Evolutionary conservation across 1,140 invertebrate species (phyloP).

Genomic region (Onthophagus taurus): DNA sequence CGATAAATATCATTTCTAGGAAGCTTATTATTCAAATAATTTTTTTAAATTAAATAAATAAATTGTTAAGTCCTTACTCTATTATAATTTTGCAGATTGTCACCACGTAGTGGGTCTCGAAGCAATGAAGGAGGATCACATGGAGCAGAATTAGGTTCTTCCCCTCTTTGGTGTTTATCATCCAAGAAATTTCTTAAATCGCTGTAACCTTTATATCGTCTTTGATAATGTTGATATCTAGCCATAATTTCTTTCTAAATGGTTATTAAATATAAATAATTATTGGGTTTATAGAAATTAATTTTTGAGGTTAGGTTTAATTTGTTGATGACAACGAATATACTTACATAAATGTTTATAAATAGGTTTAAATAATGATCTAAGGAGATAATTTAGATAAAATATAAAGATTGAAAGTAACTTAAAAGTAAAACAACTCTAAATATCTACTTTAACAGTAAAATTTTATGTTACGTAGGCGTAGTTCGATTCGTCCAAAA

Average conservation of each 20-base stretch:
- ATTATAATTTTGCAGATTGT: neutral
- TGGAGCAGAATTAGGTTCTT: slow-evolving; percentile 2
- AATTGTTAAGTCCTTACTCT: neutral
- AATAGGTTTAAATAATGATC: neutral
- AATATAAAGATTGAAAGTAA: too few species aligned
- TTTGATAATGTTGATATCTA: neutral
- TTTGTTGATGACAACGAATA: neutral
- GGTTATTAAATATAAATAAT: too few species aligned
- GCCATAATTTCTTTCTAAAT: slow-evolving; percentile 2
- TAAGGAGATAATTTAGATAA: neutral
- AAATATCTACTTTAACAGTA: too few species aligned
- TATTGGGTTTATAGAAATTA: too few species aligned
- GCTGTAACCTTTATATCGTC: neutral
- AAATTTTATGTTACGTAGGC: too few species aligned
- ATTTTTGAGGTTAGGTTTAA: too few species aligned
- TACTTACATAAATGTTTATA: too few species aligned
- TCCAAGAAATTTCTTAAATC: slow-evolving; percentile 8
- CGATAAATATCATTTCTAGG: neutral
- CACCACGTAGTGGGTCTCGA: slow-evolving; percentile 8
- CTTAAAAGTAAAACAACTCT: too few species aligned
- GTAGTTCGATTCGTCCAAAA: too few species aligned
- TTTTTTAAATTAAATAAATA: neutral
- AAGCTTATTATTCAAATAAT: neutral
- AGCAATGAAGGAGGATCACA: slow-evolving; percentile 9
- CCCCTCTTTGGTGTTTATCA: neutral